Evolutionary conservation across 2,888 invertebrate species (phyloP), one percentile per base, ranked within the genome.

Genomic region (Phorcus lineatus): DNA sequence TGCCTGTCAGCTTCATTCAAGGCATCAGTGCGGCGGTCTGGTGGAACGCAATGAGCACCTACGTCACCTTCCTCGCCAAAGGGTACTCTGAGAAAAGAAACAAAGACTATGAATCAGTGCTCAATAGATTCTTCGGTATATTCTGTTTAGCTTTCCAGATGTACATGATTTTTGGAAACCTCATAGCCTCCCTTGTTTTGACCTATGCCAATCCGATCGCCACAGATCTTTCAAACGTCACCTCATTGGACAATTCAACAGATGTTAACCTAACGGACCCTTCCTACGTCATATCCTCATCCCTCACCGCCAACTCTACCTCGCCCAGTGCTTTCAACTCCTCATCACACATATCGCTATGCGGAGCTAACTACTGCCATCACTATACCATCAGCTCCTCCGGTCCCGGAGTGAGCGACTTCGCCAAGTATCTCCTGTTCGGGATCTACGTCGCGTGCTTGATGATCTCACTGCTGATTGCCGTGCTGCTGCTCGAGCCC

Each of bases 41-140:
- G 62, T 92, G 91, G 91, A 91, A 91, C 67, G 91, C 92, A 4
- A 87, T 91, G 74, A 90, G 90, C 36, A 92, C 92, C 0, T 92
- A 92, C 82, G 84, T 92, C 13, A 90, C 91, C 6, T 90, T 88
- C 77, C 86, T 92, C 7, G 90, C 91, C 1, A 78, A 87, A 4
- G 86, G 89, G 22, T 90, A 90, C 80, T 88, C 91, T 0, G 77
- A 84, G 7, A 84, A 85, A 77, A 88, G 87, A 53, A 85, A 84
- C 19, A 84, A 91, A 74, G 81, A 83, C 19, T 80, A 88, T 6
- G 87, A 87, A 17, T 80, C 86, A 74, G 87, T 90, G 1, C 87
- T 91, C 52, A 89, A 89, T 74, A 88, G 86, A 55, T 92, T 90
- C 83, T 91, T 91, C 82, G 92, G 92, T 4, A 86, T 91, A 40